Conservation (phyloP, 2,888 invertebrate species). For the Drosophila recens region DNA sequence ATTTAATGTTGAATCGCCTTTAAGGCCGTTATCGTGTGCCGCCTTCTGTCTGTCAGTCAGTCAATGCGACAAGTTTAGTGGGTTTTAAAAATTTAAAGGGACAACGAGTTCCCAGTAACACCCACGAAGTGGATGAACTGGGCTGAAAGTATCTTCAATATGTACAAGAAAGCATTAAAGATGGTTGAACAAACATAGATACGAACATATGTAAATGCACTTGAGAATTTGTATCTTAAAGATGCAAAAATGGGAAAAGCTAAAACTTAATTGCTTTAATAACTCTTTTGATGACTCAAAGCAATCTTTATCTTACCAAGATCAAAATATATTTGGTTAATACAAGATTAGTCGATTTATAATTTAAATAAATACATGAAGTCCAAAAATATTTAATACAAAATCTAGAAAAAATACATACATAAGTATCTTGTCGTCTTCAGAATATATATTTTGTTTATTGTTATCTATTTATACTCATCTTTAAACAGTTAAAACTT, state of each 20-base stretch:
- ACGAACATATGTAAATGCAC: not conserved
- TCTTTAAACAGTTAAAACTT: not conserved
- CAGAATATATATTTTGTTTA: no score
- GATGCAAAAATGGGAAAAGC: not conserved
- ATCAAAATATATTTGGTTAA: no score
- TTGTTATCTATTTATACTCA: conserved; percentile 3
- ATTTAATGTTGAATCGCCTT: conserved; percentile 36
- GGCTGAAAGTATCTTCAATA: not conserved
- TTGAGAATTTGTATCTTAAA: conserved; percentile 3
- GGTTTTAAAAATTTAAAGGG: conserved; percentile 43
- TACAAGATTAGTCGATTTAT: no score
- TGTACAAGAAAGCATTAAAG: not conserved
- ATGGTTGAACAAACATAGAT: not conserved
- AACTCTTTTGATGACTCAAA: no score
- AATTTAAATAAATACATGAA: not conserved
- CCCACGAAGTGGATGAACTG: conserved; percentile 12
- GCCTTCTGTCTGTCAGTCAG: conserved; percentile 35
- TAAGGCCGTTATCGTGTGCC: conserved; percentile 61
- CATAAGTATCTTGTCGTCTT: not conserved
- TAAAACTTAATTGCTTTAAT: not conserved
- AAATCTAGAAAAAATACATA: not conserved
- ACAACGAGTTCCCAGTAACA: conserved; percentile 30
- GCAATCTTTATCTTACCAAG: no score
- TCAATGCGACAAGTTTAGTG: conserved; percentile 56
- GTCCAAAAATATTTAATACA: not conserved